Percentiles rank a stretch among this genome's conserved stretches.
These are phyloP conservation scores for Mormoops blainvillei DNA, from an alignment of 2,113 vertebrate species.

Conservation along the genomic window DNA sequence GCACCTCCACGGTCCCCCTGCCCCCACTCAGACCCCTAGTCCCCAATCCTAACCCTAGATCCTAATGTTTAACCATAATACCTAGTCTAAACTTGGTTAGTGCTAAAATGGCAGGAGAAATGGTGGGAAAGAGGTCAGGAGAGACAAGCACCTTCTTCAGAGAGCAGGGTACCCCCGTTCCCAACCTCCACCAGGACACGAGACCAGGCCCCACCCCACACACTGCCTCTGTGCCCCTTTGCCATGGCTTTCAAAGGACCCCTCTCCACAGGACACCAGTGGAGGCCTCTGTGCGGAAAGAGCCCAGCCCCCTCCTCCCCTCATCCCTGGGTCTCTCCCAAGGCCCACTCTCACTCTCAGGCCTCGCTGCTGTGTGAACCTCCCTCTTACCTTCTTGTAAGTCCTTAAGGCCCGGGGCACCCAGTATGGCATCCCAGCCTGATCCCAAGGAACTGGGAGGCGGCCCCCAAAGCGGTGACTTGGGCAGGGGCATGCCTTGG, in stretches of 20 bases:
- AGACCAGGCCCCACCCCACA: neutral
- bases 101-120: neutral
- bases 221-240: neutral
- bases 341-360: neutral
- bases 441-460: conserved; percentile 22
- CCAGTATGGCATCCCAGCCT: conserved; percentile 63
- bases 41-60: neutral
- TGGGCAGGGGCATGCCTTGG: neutral
- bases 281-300: neutral
- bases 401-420: conserved; percentile 45
- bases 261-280: neutral
- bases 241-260: neutral
- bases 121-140: neutral
- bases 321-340: neutral
- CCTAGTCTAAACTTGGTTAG: neutral
- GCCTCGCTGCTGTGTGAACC: neutral
- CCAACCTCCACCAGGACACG: neutral
- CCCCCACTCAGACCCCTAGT: neutral
- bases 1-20: neutral
- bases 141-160: neutral
- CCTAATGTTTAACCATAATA: neutral
- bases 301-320: too few species aligned
- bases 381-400: conserved; percentile 37
- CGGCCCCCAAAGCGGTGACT: conserved; percentile 39
- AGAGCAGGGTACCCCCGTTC: too few species aligned